These are phyloP conservation scores for Escarpia spicata DNA, from an alignment of 2,888 invertebrate genomes.

Conservation along the genomic window DNA sequence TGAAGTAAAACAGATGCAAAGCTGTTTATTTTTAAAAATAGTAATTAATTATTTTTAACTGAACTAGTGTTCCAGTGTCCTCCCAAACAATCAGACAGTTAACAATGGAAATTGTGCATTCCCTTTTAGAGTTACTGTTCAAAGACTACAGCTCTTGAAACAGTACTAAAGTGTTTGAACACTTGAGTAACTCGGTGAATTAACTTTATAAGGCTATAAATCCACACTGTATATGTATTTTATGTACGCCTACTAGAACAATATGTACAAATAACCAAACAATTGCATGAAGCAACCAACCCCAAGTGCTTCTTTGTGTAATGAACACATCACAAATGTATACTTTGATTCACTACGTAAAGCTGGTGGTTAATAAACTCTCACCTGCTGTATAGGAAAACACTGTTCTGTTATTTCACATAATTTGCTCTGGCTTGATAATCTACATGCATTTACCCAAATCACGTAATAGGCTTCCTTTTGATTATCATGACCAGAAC, in stretches of 20 bases:
- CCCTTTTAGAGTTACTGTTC: not conserved
- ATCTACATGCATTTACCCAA: not conserved
- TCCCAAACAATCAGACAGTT: too few species aligned
- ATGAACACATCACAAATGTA: not conserved
- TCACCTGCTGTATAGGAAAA: not conserved
- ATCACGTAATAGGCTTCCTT: not conserved
- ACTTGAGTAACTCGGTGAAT: too few species aligned
- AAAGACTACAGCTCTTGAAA: too few species aligned
- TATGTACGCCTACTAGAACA: not conserved
- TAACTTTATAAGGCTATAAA: too few species aligned
- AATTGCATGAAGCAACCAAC: not conserved
- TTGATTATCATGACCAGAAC: not conserved
- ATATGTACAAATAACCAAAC: not conserved
- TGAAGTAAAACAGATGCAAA: too few species aligned
- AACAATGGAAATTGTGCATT: not conserved
- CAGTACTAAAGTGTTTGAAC: too few species aligned
- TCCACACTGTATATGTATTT: not conserved
- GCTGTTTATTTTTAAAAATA: too few species aligned
- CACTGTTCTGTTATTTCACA: not conserved
- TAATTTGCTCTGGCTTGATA: not conserved
- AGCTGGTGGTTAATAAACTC: not conserved
- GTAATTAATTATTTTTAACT: too few species aligned
- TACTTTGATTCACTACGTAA: not conserved
- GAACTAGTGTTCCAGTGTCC: too few species aligned
- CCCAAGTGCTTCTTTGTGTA: not conserved